Conservation (phyloP, 2,888 invertebrate genomes). For the Hymenopus coronatus region DNA sequence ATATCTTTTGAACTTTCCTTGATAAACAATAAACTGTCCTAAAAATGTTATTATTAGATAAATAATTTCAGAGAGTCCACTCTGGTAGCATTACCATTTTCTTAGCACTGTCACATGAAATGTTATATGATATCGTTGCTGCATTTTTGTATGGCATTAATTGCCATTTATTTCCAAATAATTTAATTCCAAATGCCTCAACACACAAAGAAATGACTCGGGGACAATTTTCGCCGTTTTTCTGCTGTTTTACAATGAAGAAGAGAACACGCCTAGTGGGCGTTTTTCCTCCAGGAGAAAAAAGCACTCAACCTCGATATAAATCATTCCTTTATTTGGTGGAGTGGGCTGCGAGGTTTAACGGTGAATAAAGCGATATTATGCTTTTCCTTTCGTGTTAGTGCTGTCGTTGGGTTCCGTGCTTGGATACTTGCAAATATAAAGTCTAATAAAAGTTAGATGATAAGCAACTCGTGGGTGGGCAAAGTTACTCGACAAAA, state of each 20-base stretch:
- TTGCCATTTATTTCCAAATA: not conserved
- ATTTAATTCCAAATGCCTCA: not conserved
- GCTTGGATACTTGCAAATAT: not conserved
- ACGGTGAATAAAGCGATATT: not conserved
- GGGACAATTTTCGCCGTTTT: not conserved
- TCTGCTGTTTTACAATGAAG: not conserved
- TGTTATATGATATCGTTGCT: not conserved
- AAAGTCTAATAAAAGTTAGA: too few relatives aligned
- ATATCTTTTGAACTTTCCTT: too few relatives aligned
- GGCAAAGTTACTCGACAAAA: too few relatives aligned
- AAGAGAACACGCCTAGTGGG: not conserved
- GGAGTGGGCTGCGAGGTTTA: not conserved
- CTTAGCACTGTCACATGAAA: too few relatives aligned
- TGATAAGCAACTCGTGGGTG: too few relatives aligned
- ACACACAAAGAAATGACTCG: not conserved
- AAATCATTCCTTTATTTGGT: not conserved
- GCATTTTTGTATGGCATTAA: not conserved
- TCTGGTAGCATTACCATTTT: not conserved
- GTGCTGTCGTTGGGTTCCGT: not conserved
- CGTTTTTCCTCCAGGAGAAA: not conserved
- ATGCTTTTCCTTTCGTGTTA: not conserved
- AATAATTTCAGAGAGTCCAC: not conserved
- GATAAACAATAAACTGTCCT: too few relatives aligned
- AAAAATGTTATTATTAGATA: too few relatives aligned
- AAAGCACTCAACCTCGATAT: not conserved